A percentile compares a stretch with the other conserved stretches of the same genome.
Evolutionary conservation across 2,797 vertebrate genomes (phyloP).

Genomic region (Brotogeris chrysoptera): DNA sequence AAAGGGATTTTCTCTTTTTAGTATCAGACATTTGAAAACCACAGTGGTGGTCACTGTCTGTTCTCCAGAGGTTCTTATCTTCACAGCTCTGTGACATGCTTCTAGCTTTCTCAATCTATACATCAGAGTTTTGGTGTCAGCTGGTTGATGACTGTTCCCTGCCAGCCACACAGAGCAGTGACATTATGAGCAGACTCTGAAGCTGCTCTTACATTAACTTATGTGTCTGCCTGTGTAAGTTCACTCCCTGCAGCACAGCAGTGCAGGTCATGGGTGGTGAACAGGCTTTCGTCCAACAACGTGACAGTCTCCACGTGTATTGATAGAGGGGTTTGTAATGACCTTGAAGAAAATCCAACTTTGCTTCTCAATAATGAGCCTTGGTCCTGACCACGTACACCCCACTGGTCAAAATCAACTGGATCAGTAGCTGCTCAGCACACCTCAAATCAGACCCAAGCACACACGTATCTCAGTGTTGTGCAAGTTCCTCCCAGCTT

Average conservation of each 20-base stretch:
- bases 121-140: background rate
- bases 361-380: background rate
- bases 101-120: background rate
- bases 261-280: background rate
- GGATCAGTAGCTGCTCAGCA: background rate
- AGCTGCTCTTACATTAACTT: background rate
- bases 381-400: background rate
- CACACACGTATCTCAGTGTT: background rate
- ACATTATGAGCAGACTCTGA: background rate
- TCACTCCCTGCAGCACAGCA: background rate
- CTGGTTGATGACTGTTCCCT: background rate
- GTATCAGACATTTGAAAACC: background rate
- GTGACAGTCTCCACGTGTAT: background rate
- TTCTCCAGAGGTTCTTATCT: background rate
- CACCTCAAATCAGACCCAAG: background rate
- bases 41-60: background rate
- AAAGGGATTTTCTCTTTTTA: background rate
- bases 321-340: background rate
- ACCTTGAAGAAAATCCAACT: background rate
- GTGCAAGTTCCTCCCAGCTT: background rate
- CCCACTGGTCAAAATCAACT: background rate
- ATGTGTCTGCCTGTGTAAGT: background rate
- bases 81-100: background rate
- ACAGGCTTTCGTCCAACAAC: fast-evolving
- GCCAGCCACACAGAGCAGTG: background rate